A percentile compares a stretch with the other conserved stretches of the same genome.
phyloP scores from a whole-genome alignment of 2,888 invertebrate genomes.

The Drosophila peninsularis region DNA sequence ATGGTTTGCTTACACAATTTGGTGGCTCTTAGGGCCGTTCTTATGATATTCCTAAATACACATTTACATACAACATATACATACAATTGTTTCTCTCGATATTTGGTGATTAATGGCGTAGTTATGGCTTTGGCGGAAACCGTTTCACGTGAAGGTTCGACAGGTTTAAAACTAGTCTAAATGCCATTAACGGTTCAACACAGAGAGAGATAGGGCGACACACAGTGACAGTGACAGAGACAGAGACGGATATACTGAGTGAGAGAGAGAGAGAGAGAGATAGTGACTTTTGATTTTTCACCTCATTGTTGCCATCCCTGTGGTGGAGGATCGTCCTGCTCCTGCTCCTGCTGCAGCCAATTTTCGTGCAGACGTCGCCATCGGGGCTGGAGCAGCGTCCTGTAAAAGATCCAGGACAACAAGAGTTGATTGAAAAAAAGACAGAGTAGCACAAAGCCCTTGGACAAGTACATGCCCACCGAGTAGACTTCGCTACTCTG shows the following conservation, averaged over 20 bases:
- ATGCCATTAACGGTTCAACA: not conserved
- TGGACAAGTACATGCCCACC: slow-evolving; percentile 33
- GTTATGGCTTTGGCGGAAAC: slow-evolving; percentile 30
- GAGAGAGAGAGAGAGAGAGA: not conserved
- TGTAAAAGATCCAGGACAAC: slow-evolving; percentile 45
- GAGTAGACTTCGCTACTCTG: slow-evolving; percentile 19
- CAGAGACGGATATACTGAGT: too few species aligned
- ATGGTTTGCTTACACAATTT: slow-evolving; percentile 12
- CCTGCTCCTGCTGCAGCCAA: not conserved
- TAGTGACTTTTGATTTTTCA: not conserved
- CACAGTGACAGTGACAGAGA: not conserved
- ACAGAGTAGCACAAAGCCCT: slow-evolving; percentile 38
- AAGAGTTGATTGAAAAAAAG: slow-evolving; percentile 47
- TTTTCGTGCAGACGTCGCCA: not conserved
- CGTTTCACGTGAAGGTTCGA: slow-evolving; percentile 22
- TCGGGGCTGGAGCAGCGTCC: slow-evolving; percentile 19
- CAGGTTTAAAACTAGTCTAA: slow-evolving; percentile 5
- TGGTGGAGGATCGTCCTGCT: too few species aligned
- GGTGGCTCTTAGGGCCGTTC: not conserved
- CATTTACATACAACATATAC: slow-evolving; percentile 35
- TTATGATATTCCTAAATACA: slow-evolving; percentile 29
- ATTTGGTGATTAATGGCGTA: slow-evolving; percentile 9
- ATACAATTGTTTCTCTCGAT: not conserved
- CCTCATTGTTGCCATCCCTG: slow-evolving; percentile 7
- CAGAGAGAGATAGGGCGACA: not conserved